phyloP scores from a whole-genome alignment of 1,140 invertebrate species.

The Caenorhabditis briggsae region DNA sequence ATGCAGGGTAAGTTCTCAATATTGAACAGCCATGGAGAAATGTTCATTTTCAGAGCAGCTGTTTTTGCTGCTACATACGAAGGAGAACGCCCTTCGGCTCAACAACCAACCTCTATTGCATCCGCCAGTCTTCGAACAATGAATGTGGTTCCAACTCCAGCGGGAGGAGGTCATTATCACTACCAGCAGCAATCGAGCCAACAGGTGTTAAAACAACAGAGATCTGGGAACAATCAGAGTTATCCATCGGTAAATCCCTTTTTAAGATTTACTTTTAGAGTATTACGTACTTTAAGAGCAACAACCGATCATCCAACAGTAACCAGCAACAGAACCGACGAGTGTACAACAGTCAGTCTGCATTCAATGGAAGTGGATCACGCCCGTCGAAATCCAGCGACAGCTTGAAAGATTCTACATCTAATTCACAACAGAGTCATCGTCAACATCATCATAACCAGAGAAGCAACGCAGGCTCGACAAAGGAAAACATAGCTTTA shows the following conservation, averaged over 20 bases:
- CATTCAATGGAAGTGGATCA: background rate
- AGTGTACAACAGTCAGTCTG: background rate
- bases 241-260: background rate
- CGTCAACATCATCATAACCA: background rate
- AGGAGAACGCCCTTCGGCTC: constrained; percentile 19
- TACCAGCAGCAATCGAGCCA: constrained; percentile 35
- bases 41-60: background rate
- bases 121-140: background rate
- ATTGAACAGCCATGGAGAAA: background rate
- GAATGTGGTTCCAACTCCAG: background rate
- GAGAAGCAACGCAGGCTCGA: background rate
- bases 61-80: constrained; percentile 5
- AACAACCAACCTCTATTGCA: constrained; percentile 14
- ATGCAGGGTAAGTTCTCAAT: constrained; percentile 33
- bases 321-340: constrained; percentile 32
- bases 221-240: background rate
- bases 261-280: too few relatives aligned
- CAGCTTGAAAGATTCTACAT: background rate
- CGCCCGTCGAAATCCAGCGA: background rate
- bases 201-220: background rate
- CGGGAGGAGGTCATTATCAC: constrained; percentile 11
- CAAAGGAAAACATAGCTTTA: background rate
- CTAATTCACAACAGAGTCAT: background rate
- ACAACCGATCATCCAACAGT: background rate
- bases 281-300: constrained; percentile 18